These are phyloP conservation scores for Paramacrobiotus metropolitanus DNA, from an alignment of 1,140 invertebrate species.

Conservation along the genomic window DNA sequence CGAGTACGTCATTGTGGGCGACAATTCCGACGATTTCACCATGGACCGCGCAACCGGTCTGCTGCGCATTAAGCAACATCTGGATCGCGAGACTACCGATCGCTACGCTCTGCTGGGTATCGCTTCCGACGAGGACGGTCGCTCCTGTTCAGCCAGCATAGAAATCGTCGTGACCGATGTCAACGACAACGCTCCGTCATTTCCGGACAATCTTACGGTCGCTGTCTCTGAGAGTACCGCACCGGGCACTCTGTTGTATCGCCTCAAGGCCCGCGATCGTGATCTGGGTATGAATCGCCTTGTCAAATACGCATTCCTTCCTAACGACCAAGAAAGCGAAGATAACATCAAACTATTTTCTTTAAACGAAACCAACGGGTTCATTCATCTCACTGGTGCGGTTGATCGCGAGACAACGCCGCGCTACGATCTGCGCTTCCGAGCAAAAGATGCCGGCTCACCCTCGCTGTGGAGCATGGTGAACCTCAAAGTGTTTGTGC, in stretches of 20 bases:
- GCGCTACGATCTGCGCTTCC: constrained; percentile 54
- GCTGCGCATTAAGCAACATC: constrained; percentile 40
- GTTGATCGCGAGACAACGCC: constrained; percentile 73
- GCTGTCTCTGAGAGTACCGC: neutral
- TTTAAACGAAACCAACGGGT: neutral
- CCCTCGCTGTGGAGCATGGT: constrained; percentile 25
- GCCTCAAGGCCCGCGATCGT: neutral
- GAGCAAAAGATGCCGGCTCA: constrained; percentile 63
- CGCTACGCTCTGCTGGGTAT: constrained; percentile 36
- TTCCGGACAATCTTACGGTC: neutral
- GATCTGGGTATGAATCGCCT: neutral
- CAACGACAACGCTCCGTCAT: constrained; percentile 22
- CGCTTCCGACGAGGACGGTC: constrained; percentile 17
- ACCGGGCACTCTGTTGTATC: neutral
- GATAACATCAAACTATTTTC: neutral
- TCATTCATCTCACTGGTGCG: neutral
- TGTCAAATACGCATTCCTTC: neutral
- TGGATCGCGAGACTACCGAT: constrained; percentile 60
- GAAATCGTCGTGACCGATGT: constrained; percentile 28
- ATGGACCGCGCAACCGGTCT: constrained; percentile 52
- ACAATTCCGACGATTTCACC: constrained; percentile 59
- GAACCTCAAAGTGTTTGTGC: neutral
- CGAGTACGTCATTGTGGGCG: constrained; percentile 43
- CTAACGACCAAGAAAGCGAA: neutral
- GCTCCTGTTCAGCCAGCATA: constrained; percentile 12